Percentiles rank a stretch among this genome's conserved stretches.
These are phyloP conservation scores for Probaryconus sp. DNA, from an alignment of 1,140 invertebrate species.

Conservation along the genomic window DNA sequence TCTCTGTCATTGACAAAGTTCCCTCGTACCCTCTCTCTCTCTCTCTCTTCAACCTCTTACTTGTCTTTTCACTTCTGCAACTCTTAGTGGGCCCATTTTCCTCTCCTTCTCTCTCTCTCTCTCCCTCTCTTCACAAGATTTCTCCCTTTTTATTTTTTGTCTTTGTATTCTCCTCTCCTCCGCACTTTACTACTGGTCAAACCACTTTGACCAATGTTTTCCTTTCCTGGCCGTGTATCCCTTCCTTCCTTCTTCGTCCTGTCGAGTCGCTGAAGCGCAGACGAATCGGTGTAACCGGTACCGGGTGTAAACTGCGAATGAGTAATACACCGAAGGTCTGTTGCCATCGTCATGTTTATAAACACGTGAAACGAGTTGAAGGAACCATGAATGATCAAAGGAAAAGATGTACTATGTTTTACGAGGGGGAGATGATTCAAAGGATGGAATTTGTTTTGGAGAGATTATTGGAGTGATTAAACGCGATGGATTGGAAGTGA, in stretches of 20 bases:
- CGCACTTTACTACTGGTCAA: conserved; percentile 24
- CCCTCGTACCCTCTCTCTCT: no score
- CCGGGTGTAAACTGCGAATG: conserved; percentile 65
- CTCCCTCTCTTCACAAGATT: no score
- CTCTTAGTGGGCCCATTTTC: no score
- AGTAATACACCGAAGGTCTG: conserved; percentile 68
- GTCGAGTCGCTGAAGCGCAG: conserved; percentile 5
- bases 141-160: no score
- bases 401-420: conserved; percentile 3
- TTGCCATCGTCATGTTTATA: conserved; percentile 72
- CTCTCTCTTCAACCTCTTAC: no score
- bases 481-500: no score
- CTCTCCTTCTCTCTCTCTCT: no score
- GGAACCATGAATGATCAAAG: conserved; percentile 70
- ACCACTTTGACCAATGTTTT: conserved; percentile 41
- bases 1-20: no score
- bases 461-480: conserved; percentile 34
- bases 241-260: background rate
- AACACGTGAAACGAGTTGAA: conserved; percentile 70
- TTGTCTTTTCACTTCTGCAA: no score
- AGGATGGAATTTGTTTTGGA: conserved; percentile 39
- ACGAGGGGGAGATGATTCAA: conserved; percentile 22
- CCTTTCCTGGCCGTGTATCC: conserved; percentile 12
- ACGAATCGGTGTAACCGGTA: conserved; percentile 63
- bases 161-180: background rate